Evolutionary conservation across 2,888 invertebrate species (phyloP).

Genomic region (Aproaerema taeniolella): DNA sequence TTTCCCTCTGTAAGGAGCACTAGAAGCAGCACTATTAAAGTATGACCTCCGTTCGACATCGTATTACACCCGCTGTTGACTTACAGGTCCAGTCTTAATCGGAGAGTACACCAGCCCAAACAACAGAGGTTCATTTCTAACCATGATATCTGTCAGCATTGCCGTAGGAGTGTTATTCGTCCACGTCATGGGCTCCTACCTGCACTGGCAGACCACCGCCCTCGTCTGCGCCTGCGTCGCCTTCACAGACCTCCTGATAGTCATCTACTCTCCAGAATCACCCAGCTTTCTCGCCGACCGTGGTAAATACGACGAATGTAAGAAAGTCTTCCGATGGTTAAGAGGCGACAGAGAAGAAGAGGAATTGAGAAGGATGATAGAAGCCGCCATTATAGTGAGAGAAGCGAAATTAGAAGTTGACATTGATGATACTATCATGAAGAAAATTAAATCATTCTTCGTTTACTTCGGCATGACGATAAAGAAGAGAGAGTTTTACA

Average conservation of each 20-base stretch:
- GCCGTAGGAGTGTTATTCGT: conserved; percentile 76
- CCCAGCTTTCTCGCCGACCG: conserved; percentile 80
- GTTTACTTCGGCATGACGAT: conserved; percentile 35
- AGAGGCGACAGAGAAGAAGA: conserved; percentile 66
- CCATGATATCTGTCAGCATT: conserved; percentile 77
- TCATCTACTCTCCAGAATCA: conserved; percentile 74
- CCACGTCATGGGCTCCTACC: conserved; percentile 78
- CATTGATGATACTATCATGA: conserved; percentile 28
- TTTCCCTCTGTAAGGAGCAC: no score
- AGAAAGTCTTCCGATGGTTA: conserved; percentile 72
- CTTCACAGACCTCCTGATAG: conserved; percentile 54
- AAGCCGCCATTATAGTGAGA: conserved; percentile 35
- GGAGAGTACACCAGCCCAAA: conserved; percentile 76
- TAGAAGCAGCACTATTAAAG: no score
- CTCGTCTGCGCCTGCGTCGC: conserved; percentile 61
- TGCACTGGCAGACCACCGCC: conserved; percentile 74
- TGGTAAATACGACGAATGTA: conserved; percentile 70
- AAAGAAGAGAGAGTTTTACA: conserved; percentile 44
- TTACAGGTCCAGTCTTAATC: conserved; percentile 67
- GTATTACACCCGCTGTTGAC: no score
- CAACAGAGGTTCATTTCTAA: conserved; percentile 77
- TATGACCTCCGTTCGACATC: no score
- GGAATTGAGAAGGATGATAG: conserved; percentile 43
- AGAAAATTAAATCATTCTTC: conserved; percentile 29
- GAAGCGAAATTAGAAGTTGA: conserved; percentile 33